Evolutionary conservation across 2,113 vertebrate genomes (phyloP).

Genomic region (Cyanoliseus patagonus): DNA sequence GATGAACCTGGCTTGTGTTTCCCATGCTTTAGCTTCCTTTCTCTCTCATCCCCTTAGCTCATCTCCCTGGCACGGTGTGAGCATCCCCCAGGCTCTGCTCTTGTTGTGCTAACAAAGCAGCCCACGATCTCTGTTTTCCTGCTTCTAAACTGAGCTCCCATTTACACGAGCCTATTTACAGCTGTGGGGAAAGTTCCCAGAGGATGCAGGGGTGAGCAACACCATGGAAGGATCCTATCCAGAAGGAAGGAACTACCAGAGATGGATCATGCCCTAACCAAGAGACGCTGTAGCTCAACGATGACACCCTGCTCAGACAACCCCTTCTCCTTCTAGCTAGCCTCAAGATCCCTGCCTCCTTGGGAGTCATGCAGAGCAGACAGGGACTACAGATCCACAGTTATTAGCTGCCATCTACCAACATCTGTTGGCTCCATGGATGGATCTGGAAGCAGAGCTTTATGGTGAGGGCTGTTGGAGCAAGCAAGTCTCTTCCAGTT

Average conservation of each 20-base stretch:
- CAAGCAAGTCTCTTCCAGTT: background rate
- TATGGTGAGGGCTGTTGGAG: rapidly evolving
- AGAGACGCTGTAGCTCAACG: background rate
- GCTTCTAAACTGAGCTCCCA: background rate
- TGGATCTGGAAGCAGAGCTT: background rate
- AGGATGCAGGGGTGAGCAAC: background rate
- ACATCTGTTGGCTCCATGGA: background rate
- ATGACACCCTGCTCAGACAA: background rate
- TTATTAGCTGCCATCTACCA: background rate
- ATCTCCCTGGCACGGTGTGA: background rate
- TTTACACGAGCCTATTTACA: background rate
- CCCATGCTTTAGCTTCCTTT: background rate
- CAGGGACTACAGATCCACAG: background rate
- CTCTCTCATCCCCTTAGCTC: background rate
- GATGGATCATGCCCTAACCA: background rate
- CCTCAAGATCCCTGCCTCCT: background rate
- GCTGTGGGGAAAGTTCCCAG: background rate
- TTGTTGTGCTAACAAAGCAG: background rate
- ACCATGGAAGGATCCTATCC: background rate
- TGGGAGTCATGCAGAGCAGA: rapidly evolving
- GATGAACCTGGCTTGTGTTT: rapidly evolving
- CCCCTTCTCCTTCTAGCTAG: background rate
- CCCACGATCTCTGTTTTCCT: background rate
- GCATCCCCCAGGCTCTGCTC: background rate
- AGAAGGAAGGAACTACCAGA: background rate